Evolutionary conservation across 2,888 invertebrate genomes (phyloP).

Genomic region (Erannis defoliaria): DNA sequence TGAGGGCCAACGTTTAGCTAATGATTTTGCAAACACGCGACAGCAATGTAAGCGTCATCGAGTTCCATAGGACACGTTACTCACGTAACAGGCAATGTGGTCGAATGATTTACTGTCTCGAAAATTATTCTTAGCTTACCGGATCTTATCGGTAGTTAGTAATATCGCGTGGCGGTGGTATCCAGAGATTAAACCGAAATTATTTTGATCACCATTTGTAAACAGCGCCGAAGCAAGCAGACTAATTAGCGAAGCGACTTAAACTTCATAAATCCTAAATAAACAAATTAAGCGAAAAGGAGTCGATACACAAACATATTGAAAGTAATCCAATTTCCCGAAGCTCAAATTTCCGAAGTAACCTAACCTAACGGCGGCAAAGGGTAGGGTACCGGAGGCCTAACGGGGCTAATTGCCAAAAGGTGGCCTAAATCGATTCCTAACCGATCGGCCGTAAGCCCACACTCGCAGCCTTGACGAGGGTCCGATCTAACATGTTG

Average conservation of each 20-base stretch:
- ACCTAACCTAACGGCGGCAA: constrained; percentile 19
- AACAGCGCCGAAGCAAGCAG: not conserved
- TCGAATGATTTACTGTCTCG: no score
- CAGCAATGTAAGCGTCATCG: no score
- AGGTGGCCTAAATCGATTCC: constrained; percentile 33
- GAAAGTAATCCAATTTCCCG: constrained; percentile 30
- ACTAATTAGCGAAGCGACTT: constrained; percentile 16
- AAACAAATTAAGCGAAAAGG: not conserved
- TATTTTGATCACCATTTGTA: not conserved
- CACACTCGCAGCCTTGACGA: constrained; percentile 24
- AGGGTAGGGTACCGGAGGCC: constrained; percentile 13
- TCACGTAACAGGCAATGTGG: no score
- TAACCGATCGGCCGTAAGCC: constrained; percentile 33
- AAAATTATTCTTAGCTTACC: no score
- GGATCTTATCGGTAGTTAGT: no score
- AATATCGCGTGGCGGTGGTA: not conserved
- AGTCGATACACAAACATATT: constrained; percentile 14
- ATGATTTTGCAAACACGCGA: no score
- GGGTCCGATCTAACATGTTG: constrained; percentile 36
- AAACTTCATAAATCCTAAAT: not conserved
- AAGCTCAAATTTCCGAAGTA: constrained; percentile 25
- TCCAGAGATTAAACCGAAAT: not conserved
- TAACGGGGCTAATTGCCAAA: constrained; percentile 33
- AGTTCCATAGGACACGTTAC: no score
- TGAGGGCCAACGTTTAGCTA: no score